A percentile compares a stretch with the other conserved stretches of the same genome.
Conservation (phyloP, 1,140 invertebrate genomes). For the Conopomorpha cramerella region DNA sequence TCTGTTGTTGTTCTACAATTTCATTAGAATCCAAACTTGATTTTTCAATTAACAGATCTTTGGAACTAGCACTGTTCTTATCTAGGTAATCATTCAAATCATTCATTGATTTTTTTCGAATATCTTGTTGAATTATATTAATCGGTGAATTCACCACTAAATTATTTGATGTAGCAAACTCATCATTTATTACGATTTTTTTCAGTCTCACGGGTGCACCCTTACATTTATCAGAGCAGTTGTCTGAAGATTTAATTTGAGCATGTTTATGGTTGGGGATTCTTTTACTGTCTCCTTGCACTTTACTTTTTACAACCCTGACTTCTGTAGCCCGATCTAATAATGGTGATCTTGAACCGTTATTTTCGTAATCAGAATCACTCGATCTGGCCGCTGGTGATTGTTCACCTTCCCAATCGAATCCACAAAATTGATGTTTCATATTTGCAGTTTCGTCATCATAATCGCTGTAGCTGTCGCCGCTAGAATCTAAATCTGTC, state of each 20-base stretch:
- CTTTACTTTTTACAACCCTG: slow-evolving; percentile 41
- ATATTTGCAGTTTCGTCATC: slow-evolving; percentile 60
- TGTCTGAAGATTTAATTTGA: slow-evolving; percentile 26
- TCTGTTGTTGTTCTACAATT: slow-evolving; percentile 30
- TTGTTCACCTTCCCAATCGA: slow-evolving; percentile 55
- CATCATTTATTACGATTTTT: slow-evolving; percentile 39
- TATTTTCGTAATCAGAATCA: slow-evolving; percentile 64
- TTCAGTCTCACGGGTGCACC: slow-evolving; percentile 51
- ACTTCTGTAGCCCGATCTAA: slow-evolving; percentile 48
- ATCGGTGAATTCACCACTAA: no score
- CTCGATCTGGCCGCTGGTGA: slow-evolving; percentile 50
- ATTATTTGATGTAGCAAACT: not conserved
- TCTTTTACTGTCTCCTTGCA: slow-evolving; percentile 39
- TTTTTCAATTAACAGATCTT: slow-evolving; percentile 66
- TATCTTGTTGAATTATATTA: slow-evolving; percentile 23
- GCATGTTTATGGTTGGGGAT: slow-evolving; percentile 39
- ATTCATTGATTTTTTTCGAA: not conserved
- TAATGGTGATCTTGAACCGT: slow-evolving; percentile 63
- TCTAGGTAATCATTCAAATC: slow-evolving; percentile 46
- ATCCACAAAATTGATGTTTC: slow-evolving; percentile 45
- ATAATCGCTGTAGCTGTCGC: slow-evolving; percentile 58
- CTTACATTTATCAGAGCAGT: slow-evolving; percentile 38
- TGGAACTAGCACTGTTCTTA: slow-evolving; percentile 66
- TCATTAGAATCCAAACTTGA: slow-evolving; percentile 59
- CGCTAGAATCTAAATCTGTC: slow-evolving; percentile 63